Evolutionary conservation across 1,140 invertebrate genomes (phyloP), one percentile per base, ranked within the genome.

Genomic region (Teleopsis dalmanni): DNA sequence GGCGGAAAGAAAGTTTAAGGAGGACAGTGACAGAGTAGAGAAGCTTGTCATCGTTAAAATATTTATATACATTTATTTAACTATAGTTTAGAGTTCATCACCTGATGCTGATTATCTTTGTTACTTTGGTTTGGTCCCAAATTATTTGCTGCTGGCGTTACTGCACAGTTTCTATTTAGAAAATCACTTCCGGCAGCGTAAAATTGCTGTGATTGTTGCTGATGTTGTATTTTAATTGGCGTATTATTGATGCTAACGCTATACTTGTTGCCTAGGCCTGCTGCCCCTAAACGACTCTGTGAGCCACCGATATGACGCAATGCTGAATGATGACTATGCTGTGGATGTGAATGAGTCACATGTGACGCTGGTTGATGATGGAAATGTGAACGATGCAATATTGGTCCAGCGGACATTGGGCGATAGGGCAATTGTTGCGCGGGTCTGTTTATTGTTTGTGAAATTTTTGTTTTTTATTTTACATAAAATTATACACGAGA

Each of bases 401-500:
- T 58, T 54, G 66, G 66, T 61, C 66, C 66, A 50, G 66, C 66
- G 52, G 66, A 70, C 58, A 69, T 61, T 50, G 66, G 66, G 35
- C 66, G 63, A 62, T 70, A 61, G 23, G 66, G 66, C 53, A 70
- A 57, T 54, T 65, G 66, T 41, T 59, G 53, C 52, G 60, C 58
- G 47, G 66, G 66, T 59, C 66, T 70, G 19, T 14, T 21, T 47
- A 5, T 47, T 14, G 35, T 16, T 47, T 34, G 22, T 16, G 23
- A 26, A 6, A 27, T n/a, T 37, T 36, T 37, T 37, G 3, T 18
- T 38, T 38, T 38, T 38, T 38, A 3, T 10, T 38, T 38, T 1
- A 38, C 21, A 38, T 23, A 33, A 27, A 29, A 25, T 26, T 16
- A 43, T 16, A 11, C 11, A 29, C 8, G 14, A 35, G 19, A 35